Base-by-base conservation (phyloP, 2,888 invertebrate genomes). In the Parelbella ahira region DNA sequence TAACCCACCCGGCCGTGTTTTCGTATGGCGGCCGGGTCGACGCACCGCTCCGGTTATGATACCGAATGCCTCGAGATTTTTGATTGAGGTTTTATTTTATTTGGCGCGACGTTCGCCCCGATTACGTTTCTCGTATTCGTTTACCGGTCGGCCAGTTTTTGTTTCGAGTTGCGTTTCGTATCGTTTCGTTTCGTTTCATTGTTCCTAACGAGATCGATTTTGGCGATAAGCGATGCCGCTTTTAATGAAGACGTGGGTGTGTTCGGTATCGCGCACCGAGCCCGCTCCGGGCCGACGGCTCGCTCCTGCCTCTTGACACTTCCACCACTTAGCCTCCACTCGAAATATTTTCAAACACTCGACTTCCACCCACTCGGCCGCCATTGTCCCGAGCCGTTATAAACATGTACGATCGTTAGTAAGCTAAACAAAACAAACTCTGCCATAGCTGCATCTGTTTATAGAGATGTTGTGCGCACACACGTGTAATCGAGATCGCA, bases 71-170 rank as follows among this genome's bases (percentile, higher is more conserved):
- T 81, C 75, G 68, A 75, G 69, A 80, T 80, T 81, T 83, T 86
- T 84, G 84, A 86, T 86, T 83, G 84, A 83, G 78, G 77, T 84
- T 83, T 80, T 80, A 69, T 81, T 84, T 80, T 77, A 78, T 80
- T 83, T 76, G 72, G 70, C 56, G 69, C 74, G 78, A 81, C 80
- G 78, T 75, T 73, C 65, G 72, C 56, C 55, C 67, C 80, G 83
- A 78, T 80, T 81, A 76, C 80, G 80, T 78, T 82, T 79, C 81
- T 81, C 79, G 82, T 78, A 80, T 79, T 81, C 79, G 75, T 75
- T 75, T 71, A 71, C 73, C 79, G 81, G 56, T 73, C 69, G 76
- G 72, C 63, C 68, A 74, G 75, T 80, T 81, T 80, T 82, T 82
- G 81, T 83, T 78, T 75, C 78, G 79, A 74, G n/a, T n/a, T n/a